Conservation (phyloP, 1,140 invertebrate species). For the Nephotettix cincticeps region DNA sequence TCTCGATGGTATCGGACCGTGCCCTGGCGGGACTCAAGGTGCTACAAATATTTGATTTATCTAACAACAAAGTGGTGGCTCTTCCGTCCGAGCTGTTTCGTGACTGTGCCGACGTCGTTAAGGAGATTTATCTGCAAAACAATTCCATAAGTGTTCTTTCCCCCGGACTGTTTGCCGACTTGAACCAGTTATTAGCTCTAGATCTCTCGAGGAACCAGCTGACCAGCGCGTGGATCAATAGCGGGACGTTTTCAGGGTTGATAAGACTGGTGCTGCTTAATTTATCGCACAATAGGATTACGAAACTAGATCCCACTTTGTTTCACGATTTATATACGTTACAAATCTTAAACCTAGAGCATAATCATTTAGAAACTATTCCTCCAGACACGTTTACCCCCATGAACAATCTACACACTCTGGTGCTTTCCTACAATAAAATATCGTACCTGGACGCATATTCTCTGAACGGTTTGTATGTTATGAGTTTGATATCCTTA, state of each 20-base stretch:
- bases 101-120: slow-evolving; percentile 72
- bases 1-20: slow-evolving; percentile 79
- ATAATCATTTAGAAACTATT: slow-evolving; percentile 76
- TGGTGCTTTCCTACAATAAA: slow-evolving; percentile 76
- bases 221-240: slow-evolving; percentile 78
- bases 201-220: slow-evolving; percentile 87
- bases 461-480: slow-evolving; percentile 75
- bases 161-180: slow-evolving; percentile 75
- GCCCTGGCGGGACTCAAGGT: slow-evolving; percentile 75
- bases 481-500: slow-evolving; percentile 71
- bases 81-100: slow-evolving; percentile 81
- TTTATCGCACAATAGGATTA: slow-evolving; percentile 80
- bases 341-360: slow-evolving; percentile 76
- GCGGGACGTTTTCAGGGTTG: slow-evolving; percentile 79
- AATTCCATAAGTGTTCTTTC: slow-evolving; percentile 82
- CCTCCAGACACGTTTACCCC: slow-evolving; percentile 77
- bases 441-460: slow-evolving; percentile 73
- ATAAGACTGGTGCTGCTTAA: slow-evolving; percentile 84
- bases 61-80: slow-evolving; percentile 83
- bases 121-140: slow-evolving; percentile 84
- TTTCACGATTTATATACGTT: slow-evolving; percentile 79
- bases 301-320: slow-evolving; percentile 73
- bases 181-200: slow-evolving; percentile 80
- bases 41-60: slow-evolving; percentile 78
- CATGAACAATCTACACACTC: slow-evolving; percentile 80